Evolutionary conservation across 2,797 vertebrate genomes (phyloP).

Genomic region (Clarias fuscus): DNA sequence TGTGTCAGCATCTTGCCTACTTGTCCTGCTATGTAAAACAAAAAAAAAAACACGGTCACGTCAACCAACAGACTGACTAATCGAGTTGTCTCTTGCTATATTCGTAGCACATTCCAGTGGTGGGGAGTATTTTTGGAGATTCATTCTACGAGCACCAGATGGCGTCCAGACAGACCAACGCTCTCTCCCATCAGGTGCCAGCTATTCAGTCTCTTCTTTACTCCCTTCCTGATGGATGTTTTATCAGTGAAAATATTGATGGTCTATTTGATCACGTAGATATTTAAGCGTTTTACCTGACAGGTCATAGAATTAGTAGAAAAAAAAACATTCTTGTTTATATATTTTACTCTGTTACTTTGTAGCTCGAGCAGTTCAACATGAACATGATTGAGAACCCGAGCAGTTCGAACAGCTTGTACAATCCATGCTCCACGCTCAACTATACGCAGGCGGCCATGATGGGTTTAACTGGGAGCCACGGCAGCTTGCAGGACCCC

Average conservation of each 20-base stretch:
- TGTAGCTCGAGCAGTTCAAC: slow-evolving; percentile 96
- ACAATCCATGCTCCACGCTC: slow-evolving; percentile 92
- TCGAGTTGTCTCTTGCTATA: slow-evolving; percentile 26
- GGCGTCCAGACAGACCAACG: slow-evolving; percentile 93
- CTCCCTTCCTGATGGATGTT: background rate
- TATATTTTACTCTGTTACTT: slow-evolving; percentile 3
- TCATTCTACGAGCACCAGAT: slow-evolving; percentile 98
- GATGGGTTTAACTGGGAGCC: slow-evolving; percentile 95
- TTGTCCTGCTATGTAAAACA: slow-evolving; percentile 29
- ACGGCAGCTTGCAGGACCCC: slow-evolving; percentile 83
- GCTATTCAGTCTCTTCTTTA: background rate
- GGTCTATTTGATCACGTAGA: background rate
- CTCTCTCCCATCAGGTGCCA: slow-evolving; percentile 95
- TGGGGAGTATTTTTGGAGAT: slow-evolving; percentile 94
- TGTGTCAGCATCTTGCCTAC: slow-evolving; percentile 43
- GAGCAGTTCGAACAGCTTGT: slow-evolving; percentile 90
- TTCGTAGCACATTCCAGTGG: slow-evolving; percentile 89
- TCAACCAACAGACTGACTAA: slow-evolving; percentile 4
- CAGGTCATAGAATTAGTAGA: background rate
- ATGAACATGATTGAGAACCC: slow-evolving; percentile 98
- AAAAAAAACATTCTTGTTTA: background rate
- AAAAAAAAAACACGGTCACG: slow-evolving; percentile 1
- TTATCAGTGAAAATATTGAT: background rate
- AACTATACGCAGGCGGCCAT: slow-evolving; percentile 97
- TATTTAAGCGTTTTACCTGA: background rate